Conservation (phyloP, 2,888 invertebrate species). For the Himalopsyche anomala region DNA sequence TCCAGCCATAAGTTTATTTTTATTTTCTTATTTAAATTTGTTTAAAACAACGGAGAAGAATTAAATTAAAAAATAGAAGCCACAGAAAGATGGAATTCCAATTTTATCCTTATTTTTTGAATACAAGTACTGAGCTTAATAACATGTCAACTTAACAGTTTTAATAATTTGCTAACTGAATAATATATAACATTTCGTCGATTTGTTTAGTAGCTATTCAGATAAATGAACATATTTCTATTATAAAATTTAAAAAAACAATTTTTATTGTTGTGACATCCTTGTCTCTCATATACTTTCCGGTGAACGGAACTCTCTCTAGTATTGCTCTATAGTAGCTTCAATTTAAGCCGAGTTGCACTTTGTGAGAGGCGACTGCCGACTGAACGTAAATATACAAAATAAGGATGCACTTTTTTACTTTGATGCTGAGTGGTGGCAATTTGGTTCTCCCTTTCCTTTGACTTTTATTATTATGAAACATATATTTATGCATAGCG, state of each 20-base stretch:
- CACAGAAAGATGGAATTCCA: no score
- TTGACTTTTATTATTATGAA: constrained; percentile 3
- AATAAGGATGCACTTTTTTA: constrained; percentile 46
- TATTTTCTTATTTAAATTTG: no score
- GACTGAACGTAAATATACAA: constrained; percentile 49
- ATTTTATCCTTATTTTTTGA: no score
- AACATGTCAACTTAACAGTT: no score
- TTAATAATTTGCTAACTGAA: no score
- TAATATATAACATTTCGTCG: no score
- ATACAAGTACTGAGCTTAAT: no score
- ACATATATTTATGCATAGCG: neutral
- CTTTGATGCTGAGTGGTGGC: neutral
- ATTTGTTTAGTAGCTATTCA: no score
- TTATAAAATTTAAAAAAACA: neutral
- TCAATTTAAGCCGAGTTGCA: constrained; percentile 43
- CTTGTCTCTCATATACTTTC: constrained; percentile 31
- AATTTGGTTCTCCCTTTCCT: neutral
- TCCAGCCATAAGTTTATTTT: no score
- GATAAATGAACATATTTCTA: neutral
- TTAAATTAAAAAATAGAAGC: no score
- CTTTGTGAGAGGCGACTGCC: constrained; percentile 36
- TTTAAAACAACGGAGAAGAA: no score
- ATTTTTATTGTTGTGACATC: neutral
- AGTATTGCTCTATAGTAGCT: constrained; percentile 29
- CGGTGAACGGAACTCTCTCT: constrained; percentile 35